These are phyloP conservation scores for Xylota sylvarum DNA, from an alignment of 2,888 invertebrate species.

Conservation along the genomic window DNA sequence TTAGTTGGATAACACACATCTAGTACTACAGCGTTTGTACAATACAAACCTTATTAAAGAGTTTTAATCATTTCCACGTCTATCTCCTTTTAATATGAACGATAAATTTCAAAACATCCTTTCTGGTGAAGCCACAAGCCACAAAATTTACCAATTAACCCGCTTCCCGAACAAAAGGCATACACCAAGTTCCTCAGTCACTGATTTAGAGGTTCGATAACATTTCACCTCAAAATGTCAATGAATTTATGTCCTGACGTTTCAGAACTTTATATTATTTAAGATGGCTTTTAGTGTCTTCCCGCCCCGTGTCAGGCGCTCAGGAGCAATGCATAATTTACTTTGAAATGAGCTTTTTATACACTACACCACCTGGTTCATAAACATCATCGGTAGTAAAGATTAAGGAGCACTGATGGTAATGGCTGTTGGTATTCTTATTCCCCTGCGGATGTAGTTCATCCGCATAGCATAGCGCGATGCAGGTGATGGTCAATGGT, in stretches of 20 bases:
- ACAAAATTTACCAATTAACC: constrained; percentile 37
- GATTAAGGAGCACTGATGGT: constrained; percentile 67
- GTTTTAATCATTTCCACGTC: not conserved
- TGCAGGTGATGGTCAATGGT: constrained; percentile 67
- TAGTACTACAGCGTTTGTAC: no score
- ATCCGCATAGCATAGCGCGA: not conserved
- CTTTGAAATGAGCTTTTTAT: constrained; percentile 65
- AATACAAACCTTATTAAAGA: not conserved
- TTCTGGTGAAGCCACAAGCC: constrained; percentile 12
- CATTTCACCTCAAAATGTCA: constrained; percentile 39
- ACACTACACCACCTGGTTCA: constrained; percentile 68
- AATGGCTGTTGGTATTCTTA: constrained; percentile 22
- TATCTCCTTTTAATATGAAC: constrained; percentile 1
- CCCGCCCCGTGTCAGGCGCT: constrained; percentile 17
- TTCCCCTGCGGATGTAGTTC: constrained; percentile 36
- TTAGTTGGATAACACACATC: no score
- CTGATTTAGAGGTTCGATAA: constrained; percentile 52
- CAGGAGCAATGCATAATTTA: constrained; percentile 56
- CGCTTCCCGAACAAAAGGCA: not conserved
- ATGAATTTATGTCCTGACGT: constrained; percentile 46
- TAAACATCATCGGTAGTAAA: constrained; percentile 69
- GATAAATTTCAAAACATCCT: constrained; percentile 12
- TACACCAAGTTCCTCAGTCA: constrained; percentile 1
- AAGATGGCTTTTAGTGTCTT: constrained; percentile 63
- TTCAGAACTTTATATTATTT: constrained; percentile 59